Percentiles rank a stretch among this genome's conserved stretches.
These are phyloP conservation scores for Mormoops blainvillei DNA, from an alignment of 2,113 vertebrate genomes.

Conservation along the genomic window DNA sequence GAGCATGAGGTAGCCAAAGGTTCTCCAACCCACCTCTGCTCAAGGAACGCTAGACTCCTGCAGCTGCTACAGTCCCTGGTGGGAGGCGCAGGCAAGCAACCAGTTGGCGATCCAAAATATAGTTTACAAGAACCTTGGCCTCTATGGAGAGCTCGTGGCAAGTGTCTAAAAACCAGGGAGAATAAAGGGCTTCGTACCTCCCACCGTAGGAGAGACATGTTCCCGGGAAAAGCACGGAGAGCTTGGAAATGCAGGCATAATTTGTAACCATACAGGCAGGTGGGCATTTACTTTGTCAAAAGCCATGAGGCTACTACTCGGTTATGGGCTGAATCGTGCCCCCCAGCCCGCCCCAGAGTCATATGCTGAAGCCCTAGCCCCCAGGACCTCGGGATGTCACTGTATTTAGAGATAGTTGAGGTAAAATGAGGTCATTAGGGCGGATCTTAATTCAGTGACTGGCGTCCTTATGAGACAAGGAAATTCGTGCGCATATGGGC, in stretches of 20 bases:
- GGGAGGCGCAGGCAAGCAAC: background rate
- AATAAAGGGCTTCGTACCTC: background rate
- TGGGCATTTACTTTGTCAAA: background rate
- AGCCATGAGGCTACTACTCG: background rate
- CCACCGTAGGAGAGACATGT: background rate
- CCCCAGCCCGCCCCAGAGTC: background rate
- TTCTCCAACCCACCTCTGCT: background rate
- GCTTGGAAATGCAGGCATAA: background rate
- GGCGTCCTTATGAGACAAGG: background rate
- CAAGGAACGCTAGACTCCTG: background rate
- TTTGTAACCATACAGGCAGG: fast-evolving
- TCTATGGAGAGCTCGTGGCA: background rate
- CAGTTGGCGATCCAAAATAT: background rate
- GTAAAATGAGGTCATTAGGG: background rate
- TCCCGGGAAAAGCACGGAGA: background rate
- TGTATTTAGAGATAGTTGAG: background rate
- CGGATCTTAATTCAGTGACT: background rate
- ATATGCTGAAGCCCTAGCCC: background rate
- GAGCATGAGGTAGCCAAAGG: background rate
- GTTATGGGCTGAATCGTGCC: background rate
- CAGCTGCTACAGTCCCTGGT: too few species aligned
- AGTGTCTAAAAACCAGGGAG: background rate
- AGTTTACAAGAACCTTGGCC: background rate
- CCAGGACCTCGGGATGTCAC: background rate
- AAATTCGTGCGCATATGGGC: background rate